Evolutionary conservation across 2,113 vertebrate genomes (phyloP).

Genomic region (Panthera leo): DNA sequence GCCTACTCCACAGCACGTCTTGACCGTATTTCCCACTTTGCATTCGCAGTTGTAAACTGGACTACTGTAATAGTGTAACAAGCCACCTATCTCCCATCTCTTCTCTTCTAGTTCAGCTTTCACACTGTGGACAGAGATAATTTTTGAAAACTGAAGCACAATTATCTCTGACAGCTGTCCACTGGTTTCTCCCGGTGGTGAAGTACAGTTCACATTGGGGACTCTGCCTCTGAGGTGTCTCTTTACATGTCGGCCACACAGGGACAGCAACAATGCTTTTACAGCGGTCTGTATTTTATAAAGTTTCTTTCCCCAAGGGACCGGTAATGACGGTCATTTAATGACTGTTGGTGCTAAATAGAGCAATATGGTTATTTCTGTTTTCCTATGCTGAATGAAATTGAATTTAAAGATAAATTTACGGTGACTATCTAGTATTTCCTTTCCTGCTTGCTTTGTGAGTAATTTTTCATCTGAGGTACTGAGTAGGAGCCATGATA

Average conservation of each 20-base stretch:
- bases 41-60: neutral
- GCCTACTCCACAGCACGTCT: neutral
- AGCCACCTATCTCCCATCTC: neutral
- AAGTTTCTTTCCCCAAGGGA: neutral
- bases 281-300: neutral
- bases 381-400: neutral
- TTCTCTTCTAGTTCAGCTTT: neutral
- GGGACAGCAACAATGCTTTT: neutral
- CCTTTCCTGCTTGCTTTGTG: neutral
- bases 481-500: neutral
- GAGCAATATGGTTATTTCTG: neutral
- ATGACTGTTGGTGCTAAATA: neutral
- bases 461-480: neutral
- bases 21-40: neutral
- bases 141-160: neutral
- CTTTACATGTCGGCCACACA: neutral
- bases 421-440: neutral
- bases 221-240: neutral
- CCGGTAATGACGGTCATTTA: neutral
- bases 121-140: neutral
- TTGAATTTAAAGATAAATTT: neutral
- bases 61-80: neutral
- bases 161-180: neutral
- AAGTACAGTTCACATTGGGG: neutral
- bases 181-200: neutral